Evolutionary conservation across 1,140 invertebrate genomes (phyloP).

Genomic region (Trypoxylus dichotomus): DNA sequence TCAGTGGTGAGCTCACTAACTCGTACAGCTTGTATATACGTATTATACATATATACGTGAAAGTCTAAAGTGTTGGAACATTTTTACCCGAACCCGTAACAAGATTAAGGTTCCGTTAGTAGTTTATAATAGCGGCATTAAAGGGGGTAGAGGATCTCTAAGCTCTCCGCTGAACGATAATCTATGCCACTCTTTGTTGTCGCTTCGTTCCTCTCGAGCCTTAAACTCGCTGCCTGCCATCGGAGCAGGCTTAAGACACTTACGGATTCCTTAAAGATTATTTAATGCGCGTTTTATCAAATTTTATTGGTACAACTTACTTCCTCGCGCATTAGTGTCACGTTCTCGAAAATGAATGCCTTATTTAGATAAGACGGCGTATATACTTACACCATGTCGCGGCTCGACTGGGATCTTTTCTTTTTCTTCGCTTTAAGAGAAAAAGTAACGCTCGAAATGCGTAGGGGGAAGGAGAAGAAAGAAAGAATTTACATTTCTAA

Average conservation of each 20-base stretch:
- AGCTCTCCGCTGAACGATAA: constrained; percentile 34
- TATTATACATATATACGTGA: background rate
- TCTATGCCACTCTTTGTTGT: constrained; percentile 35
- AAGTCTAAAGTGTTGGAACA: constrained; percentile 31
- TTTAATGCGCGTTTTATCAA: constrained; percentile 24
- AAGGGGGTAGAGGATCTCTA: constrained; percentile 35
- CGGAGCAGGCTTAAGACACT: constrained; percentile 25
- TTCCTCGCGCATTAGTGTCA: constrained; percentile 22
- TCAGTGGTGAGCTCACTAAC: too few species aligned
- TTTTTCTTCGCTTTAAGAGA: background rate
- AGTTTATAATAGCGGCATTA: constrained; percentile 42
- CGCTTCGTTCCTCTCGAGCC: background rate
- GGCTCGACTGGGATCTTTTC: background rate
- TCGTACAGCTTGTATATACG: too few species aligned
- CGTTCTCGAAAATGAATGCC: constrained; percentile 8
- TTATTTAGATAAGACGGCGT: constrained; percentile 13
- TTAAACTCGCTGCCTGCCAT: background rate
- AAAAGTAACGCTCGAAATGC: background rate
- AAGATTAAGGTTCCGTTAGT: constrained; percentile 38
- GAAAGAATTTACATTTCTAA: constrained; percentile 13
- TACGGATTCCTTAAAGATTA: constrained; percentile 28
- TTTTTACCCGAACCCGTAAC: constrained; percentile 39
- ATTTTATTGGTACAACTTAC: constrained; percentile 25
- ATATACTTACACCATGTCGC: background rate
- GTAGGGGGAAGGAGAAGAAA: background rate